A percentile compares a stretch with the other conserved stretches of the same genome.
Evolutionary conservation across 2,888 invertebrate genomes (phyloP).

Genomic region (Stenoptilia bipunctidactyla): DNA sequence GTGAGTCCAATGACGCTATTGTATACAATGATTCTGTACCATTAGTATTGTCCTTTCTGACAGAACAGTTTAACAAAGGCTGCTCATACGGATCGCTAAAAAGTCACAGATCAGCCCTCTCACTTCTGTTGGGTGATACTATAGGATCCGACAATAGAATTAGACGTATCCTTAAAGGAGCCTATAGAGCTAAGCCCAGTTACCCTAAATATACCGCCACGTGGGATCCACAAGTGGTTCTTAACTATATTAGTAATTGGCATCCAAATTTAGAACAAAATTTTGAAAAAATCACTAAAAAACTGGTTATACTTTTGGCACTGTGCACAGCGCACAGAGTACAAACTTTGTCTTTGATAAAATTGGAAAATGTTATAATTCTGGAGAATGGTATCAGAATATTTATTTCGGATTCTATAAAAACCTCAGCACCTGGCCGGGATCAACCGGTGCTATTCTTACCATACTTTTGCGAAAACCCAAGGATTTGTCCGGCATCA

Average conservation of each 20-base stretch:
- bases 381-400: neutral
- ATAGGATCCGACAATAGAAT: neutral
- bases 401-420: neutral
- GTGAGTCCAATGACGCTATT: neutral
- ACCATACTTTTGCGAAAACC: neutral
- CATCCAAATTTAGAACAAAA: neutral
- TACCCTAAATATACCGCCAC: neutral
- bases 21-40: neutral
- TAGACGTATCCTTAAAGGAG: neutral
- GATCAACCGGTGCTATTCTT: neutral
- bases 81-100: neutral
- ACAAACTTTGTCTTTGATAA: too few species aligned
- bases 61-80: neutral
- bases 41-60: neutral
- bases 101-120: neutral
- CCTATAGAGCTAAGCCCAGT: neutral
- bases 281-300: neutral
- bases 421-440: neutral
- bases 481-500: neutral
- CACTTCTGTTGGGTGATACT: neutral
- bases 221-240: neutral
- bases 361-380: too few species aligned
- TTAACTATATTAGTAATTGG: conserved; percentile 4
- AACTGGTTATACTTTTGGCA: too few species aligned
- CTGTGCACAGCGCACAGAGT: too few species aligned